A percentile compares a stretch with the other conserved stretches of the same genome.
Evolutionary conservation across 2,888 invertebrate genomes (phyloP).

Genomic region (Pandemis cinnamomeana): DNA sequence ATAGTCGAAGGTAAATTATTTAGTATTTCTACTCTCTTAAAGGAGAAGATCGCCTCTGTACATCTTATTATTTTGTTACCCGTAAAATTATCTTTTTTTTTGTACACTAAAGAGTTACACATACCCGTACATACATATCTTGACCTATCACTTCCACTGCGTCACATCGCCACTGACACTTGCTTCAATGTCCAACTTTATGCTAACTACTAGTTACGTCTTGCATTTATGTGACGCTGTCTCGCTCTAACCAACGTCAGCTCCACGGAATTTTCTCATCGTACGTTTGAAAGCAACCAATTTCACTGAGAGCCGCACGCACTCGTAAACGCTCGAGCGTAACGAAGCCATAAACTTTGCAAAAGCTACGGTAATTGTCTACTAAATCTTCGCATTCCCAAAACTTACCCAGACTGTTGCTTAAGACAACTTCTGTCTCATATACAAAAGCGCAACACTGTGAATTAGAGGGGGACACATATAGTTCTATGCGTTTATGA

Average conservation of each 20-base stretch:
- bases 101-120: no score
- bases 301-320: not conserved
- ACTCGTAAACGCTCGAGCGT: constrained; percentile 10
- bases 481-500: not conserved
- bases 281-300: constrained; percentile 3
- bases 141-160: no score
- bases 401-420: constrained; percentile 9
- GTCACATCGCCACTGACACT: no score
- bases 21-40: no score
- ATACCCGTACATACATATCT: no score
- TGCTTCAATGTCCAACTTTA: not conserved
- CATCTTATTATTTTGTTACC: no score
- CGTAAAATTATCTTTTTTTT: no score
- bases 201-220: no score
- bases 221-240: not conserved
- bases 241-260: not conserved
- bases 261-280: not conserved
- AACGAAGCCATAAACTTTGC: constrained; percentile 24
- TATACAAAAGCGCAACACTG: not conserved
- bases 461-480: not conserved
- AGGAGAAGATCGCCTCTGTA: no score
- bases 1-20: no score
- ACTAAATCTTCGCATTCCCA: constrained; percentile 16
- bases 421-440: not conserved
- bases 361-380: constrained; percentile 25